A percentile compares a stretch with the other conserved stretches of the same genome.
phyloP scores from a whole-genome alignment of 2,888 invertebrate genomes.

The Ligdia adustata region DNA sequence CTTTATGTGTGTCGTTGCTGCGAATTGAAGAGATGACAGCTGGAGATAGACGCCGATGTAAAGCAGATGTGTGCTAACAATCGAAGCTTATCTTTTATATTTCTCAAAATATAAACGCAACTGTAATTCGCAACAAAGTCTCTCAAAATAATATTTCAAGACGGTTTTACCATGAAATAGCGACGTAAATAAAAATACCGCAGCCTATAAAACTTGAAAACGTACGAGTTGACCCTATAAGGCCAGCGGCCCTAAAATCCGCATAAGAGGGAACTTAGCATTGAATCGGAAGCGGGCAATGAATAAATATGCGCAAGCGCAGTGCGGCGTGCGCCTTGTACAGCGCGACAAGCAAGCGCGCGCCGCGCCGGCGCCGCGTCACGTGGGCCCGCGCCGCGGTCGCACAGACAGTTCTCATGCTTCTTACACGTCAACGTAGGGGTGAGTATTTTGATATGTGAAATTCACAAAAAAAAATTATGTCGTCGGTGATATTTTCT shows the following conservation, averaged over 20 bases:
- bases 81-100: no score
- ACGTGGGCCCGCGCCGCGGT: constrained; percentile 46
- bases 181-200: constrained; percentile 18
- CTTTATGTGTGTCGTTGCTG: constrained; percentile 4
- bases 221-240: constrained; percentile 41
- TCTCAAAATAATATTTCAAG: background rate
- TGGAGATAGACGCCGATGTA: constrained; percentile 21
- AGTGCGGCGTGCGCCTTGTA: constrained; percentile 55
- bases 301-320: constrained; percentile 67
- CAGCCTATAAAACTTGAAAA: constrained; percentile 26
- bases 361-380: constrained; percentile 49
- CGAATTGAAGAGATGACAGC: constrained; percentile 20
- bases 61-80: no score
- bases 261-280: constrained; percentile 53
- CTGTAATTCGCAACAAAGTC: background rate
- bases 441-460: constrained; percentile 4
- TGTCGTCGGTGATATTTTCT: no score
- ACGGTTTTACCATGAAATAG: constrained; percentile 18
- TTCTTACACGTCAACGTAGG: constrained; percentile 24
- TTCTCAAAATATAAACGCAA: background rate
- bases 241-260: constrained; percentile 46
- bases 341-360: constrained; percentile 56
- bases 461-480: background rate
- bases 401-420: constrained; percentile 30
- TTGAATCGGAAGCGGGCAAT: constrained; percentile 59